These are phyloP conservation scores for Sceloporus tristichus DNA, from an alignment of 2,113 vertebrate genomes.

Conservation along the genomic window DNA sequence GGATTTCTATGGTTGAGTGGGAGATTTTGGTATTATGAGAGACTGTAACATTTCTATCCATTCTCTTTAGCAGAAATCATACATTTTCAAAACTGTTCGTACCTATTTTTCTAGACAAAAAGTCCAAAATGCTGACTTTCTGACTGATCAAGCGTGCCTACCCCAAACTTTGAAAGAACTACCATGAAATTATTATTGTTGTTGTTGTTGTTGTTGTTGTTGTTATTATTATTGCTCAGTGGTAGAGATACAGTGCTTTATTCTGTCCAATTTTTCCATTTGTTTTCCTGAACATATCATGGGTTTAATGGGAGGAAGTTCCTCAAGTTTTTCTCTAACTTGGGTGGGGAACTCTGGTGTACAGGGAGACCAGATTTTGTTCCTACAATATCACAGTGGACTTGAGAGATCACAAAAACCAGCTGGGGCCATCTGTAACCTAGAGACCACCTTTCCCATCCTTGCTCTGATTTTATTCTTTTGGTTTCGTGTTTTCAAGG, in stretches of 20 bases:
- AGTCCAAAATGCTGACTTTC: neutral
- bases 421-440: too few species aligned
- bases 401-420: too few species aligned
- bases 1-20: too few species aligned
- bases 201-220: too few species aligned
- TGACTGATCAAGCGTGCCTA: neutral
- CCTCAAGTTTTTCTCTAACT: neutral
- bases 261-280: neutral
- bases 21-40: neutral
- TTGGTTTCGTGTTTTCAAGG: conserved; percentile 75
- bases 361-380: too few species aligned
- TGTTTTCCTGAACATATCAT: accelerated
- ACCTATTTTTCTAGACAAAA: neutral
- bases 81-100: neutral
- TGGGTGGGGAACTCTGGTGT: too few species aligned
- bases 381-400: too few species aligned
- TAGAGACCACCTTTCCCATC: too few species aligned
- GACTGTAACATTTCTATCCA: neutral
- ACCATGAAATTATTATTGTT: accelerated
- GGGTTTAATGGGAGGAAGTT: neutral
- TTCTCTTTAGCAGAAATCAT: neutral
- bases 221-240: neutral
- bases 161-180: neutral
- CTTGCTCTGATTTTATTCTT: neutral
- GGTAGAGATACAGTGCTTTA: neutral